These are phyloP conservation scores for Drosophila serrata DNA, from an alignment of 1,140 invertebrate genomes.

Conservation along the genomic window DNA sequence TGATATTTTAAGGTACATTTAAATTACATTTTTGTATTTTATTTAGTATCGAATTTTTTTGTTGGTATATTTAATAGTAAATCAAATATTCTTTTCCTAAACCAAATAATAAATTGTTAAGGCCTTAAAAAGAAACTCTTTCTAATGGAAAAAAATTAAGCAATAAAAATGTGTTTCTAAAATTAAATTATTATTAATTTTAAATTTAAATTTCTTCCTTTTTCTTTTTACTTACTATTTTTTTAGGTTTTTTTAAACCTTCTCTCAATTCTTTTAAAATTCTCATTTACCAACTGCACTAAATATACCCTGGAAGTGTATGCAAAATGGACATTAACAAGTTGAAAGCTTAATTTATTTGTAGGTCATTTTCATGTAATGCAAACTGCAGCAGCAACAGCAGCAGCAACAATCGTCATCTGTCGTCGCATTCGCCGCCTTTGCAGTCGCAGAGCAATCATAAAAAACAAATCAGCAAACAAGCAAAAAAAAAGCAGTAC, in stretches of 20 bases:
- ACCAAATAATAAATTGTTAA: no score
- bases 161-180: no score
- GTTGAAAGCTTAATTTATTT: slow-evolving; percentile 68
- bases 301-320: slow-evolving; percentile 23
- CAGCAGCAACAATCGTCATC: slow-evolving; percentile 28
- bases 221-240: no score
- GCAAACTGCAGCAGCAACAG: slow-evolving; percentile 50
- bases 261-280: not conserved
- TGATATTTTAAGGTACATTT: no score
- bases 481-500: slow-evolving; percentile 12
- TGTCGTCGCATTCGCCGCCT: slow-evolving; percentile 16
- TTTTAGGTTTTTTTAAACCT: not conserved
- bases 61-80: no score
- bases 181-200: no score
- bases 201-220: not conserved
- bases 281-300: no score
- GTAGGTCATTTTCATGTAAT: slow-evolving; percentile 79
- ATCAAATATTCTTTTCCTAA: no score
- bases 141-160: no score
- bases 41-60: no score
- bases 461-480: slow-evolving; percentile 55
- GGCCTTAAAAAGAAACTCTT: no score
- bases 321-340: slow-evolving; percentile 40
- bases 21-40: no score
- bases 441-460: slow-evolving; percentile 45